phyloP scores from a whole-genome alignment of 2,113 vertebrate species.

The Leptodactylus fuscus region DNA sequence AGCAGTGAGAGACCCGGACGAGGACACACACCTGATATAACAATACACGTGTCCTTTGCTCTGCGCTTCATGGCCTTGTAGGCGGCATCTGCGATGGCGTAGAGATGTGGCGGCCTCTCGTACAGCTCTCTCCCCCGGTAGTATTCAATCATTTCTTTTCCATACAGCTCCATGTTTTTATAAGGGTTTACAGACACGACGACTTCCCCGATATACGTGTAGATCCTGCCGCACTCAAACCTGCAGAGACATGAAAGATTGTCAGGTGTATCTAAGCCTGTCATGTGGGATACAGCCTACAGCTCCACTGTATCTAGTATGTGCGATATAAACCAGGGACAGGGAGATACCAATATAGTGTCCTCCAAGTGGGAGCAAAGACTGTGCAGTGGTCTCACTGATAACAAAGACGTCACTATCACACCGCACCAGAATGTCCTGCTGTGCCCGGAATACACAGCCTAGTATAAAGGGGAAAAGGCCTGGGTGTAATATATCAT shows the following conservation, averaged over 20 bases:
- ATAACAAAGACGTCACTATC: background rate
- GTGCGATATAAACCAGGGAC: too few relatives aligned
- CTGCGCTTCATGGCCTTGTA: conserved; percentile 94
- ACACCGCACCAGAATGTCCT: background rate
- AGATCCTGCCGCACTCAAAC: conserved; percentile 88
- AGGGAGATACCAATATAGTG: background rate
- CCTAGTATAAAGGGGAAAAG: too few relatives aligned
- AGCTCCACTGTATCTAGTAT: too few relatives aligned
- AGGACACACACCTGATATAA: conserved; percentile 83
- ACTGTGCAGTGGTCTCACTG: background rate
- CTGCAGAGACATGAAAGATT: conserved; percentile 63
- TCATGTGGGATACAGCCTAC: too few relatives aligned
- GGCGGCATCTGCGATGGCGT: conserved; percentile 85
- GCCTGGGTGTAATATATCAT: too few relatives aligned
- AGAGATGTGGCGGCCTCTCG: conserved; percentile 90
- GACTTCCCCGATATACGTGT: conserved; percentile 94
- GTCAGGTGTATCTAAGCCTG: background rate
- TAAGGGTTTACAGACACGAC: conserved; percentile 93
- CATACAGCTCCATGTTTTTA: conserved; percentile 82
- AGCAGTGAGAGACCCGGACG: background rate
- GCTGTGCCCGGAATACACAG: background rate
- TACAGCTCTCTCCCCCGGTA: conserved; percentile 91
- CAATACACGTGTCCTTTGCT: conserved; percentile 92
- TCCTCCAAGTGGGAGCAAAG: background rate
- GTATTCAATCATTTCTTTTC: conserved; percentile 74